Evolutionary conservation across 2,888 invertebrate species (phyloP), one percentile per base, ranked within the genome.

Genomic region (Pilophorus perplexus): DNA sequence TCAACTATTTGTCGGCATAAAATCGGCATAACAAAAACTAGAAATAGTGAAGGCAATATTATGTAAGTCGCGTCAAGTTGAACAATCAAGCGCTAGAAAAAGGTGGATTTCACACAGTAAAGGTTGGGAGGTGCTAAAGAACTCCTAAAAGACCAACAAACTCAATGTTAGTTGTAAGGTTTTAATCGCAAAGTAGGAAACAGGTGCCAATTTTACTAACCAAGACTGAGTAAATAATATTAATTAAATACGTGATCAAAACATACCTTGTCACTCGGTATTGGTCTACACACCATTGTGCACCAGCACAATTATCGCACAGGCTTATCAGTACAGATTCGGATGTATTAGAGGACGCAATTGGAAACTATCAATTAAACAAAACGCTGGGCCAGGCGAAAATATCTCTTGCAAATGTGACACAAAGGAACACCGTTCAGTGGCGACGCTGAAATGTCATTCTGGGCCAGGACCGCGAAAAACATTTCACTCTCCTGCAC

Each of bases 251-350:
- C 33, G 12, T 33, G 33, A 12, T 52, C 27, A 52, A 8, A 25
- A 55, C 44, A 25, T 44, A 65, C 65, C 65, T 65, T 65, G 55
- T 65, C 65, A 55, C 55, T 65, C 44, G 65, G 65, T 44, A 65
- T 65, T 23, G 65, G 65, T 55, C 65, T 65, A 40, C 65, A 65
- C 33, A 65, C 65, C 65, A 65, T 65, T 16, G 65, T 65, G 65
- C 55, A 54, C 55, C 65, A 52, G 42, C 59, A 59, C 59, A 23
- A 59, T 28, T 42, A 42, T 48, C 27, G 46, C 48, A 42, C 59
- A 59, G 59, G 27, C 38, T 37, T 38, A 59, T 59, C 59, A 59
- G 55, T 40, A 59, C 40, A 42, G 59, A 59, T 42, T 23, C 42
- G 14, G 18, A 42, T 18, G 20, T n/a, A 16, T 44, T 16, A 25